phyloP scores from a whole-genome alignment of 2,888 invertebrate species.

The Caenorhabditis sp. region DNA sequence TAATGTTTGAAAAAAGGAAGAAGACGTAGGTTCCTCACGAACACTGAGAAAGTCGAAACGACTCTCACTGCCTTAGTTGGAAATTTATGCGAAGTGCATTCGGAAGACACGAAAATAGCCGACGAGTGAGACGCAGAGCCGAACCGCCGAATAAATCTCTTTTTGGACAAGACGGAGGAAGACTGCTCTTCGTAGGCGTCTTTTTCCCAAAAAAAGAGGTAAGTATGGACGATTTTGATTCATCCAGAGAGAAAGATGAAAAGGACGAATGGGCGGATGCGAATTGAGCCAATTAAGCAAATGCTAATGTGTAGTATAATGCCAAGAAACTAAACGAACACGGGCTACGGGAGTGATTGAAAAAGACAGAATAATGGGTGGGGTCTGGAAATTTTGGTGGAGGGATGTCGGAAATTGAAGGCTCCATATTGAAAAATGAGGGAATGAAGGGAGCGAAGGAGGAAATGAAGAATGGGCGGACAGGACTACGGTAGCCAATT shows the following conservation, averaged over 20 bases:
- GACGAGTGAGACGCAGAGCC: constrained; percentile 26
- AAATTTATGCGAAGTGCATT: constrained; percentile 48
- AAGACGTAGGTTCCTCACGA: neutral
- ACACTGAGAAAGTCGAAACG: constrained; percentile 19
- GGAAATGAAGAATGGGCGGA: neutral
- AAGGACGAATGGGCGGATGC: constrained; percentile 11
- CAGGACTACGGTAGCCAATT: neutral
- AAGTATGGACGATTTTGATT: constrained; percentile 40
- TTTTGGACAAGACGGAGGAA: constrained; percentile 4
- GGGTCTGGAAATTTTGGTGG: too few species aligned
- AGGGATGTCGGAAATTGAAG: neutral
- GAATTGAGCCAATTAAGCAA: constrained; percentile 49
- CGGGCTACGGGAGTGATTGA: neutral
- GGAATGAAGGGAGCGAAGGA: neutral
- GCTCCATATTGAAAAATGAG: neutral
- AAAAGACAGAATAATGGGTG: neutral
- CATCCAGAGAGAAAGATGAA: constrained; percentile 3
- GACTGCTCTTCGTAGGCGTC: constrained; percentile 9
- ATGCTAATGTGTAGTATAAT: constrained; percentile 29
- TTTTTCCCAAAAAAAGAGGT: constrained; percentile 22
- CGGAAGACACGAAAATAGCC: constrained; percentile 23
- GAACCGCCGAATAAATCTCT: constrained; percentile 33
- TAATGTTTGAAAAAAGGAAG: neutral
- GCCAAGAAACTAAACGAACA: constrained; percentile 4
- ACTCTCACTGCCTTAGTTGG: constrained; percentile 6